Evolutionary conservation across 2,888 invertebrate species (phyloP).

Genomic region (Yponomeuta evonymella): DNA sequence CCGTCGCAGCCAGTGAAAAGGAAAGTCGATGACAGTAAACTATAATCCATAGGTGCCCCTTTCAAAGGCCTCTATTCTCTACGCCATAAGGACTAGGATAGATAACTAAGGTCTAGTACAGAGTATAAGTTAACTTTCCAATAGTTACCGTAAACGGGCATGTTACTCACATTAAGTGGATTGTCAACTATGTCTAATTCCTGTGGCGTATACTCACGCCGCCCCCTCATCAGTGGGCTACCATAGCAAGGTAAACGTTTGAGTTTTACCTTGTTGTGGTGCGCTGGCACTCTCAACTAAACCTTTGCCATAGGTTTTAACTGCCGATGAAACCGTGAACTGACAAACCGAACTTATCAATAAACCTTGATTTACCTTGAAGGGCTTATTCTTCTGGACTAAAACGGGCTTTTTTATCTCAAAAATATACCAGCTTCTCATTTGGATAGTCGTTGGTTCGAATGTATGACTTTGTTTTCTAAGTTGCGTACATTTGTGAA

Average conservation of each 20-base stretch:
- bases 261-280: too few species aligned
- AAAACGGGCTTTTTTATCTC: too few species aligned
- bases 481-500: too few species aligned
- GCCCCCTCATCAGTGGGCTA: neutral
- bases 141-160: neutral
- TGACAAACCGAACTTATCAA: too few species aligned
- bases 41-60: neutral
- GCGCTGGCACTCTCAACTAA: too few species aligned
- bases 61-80: neutral
- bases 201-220: neutral
- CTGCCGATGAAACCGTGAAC: too few species aligned
- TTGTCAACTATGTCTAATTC: neutral
- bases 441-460: too few species aligned
- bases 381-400: too few species aligned
- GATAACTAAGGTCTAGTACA: neutral
- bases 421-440: too few species aligned
- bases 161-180: neutral
- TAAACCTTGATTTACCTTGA: too few species aligned
- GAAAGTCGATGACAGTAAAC: slow-evolving; percentile 10
- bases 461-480: too few species aligned
- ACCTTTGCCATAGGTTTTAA: too few species aligned
- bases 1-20: neutral
- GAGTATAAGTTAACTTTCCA: neutral
- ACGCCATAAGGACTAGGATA: neutral
- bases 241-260: neutral